Evolutionary conservation across 2,113 vertebrate species (phyloP).

Genomic region (Pseudopodoces humilis): DNA sequence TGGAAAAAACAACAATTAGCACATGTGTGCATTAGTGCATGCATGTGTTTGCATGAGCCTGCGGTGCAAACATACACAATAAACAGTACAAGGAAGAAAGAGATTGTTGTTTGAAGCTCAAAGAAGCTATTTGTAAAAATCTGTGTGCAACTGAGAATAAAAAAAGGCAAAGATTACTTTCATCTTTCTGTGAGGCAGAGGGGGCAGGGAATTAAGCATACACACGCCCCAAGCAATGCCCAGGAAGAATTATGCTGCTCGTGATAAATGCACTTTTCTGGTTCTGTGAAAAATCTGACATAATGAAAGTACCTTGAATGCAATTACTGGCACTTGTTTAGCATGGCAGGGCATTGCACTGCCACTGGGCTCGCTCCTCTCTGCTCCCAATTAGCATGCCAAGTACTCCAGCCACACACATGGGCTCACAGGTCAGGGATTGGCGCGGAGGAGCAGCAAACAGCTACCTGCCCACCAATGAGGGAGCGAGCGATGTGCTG

Average conservation of each 20-base stretch:
- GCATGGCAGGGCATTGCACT: constrained; percentile 63
- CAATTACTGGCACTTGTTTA: constrained; percentile 72
- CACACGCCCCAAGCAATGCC: background rate
- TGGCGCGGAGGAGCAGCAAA: constrained; percentile 63
- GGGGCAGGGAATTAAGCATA: constrained; percentile 29
- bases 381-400: constrained; percentile 82
- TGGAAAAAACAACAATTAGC: constrained; percentile 40
- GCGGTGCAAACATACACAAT: background rate
- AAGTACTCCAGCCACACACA: constrained; percentile 76
- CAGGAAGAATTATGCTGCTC: constrained; percentile 34
- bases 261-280: constrained; percentile 69
- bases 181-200: constrained; percentile 1
- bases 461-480: constrained; percentile 67
- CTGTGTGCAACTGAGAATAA: constrained; percentile 3
- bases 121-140: constrained; percentile 43
- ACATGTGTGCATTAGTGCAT: background rate
- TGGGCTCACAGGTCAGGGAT: constrained; percentile 71
- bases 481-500: constrained; percentile 34
- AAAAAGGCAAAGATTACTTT: constrained; percentile 36
- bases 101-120: constrained; percentile 5
- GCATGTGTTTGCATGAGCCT: constrained; percentile 18
- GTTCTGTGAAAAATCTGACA: constrained; percentile 74
- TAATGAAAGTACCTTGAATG: constrained; percentile 74
- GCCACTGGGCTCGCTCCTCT: constrained; percentile 70
- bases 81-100: background rate